Conservation (phyloP, 2,888 invertebrate genomes). For the Spisula subtruncata region DNA sequence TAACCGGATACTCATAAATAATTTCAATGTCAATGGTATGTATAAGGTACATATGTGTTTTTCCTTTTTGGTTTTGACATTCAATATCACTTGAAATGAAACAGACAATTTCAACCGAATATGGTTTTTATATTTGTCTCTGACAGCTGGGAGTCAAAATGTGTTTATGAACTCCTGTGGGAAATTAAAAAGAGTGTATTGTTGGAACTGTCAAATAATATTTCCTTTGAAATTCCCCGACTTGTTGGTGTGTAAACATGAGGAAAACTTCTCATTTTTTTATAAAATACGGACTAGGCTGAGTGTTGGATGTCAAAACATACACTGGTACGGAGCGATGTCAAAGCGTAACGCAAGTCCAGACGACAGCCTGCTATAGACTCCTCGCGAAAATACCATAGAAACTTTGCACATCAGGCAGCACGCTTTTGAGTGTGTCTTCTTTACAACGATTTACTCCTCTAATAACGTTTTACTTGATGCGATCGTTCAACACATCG, state of each 20-base stretch:
- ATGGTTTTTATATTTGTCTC: background rate
- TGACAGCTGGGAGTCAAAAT: background rate
- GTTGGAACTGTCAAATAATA: slow-evolving; percentile 5
- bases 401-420: too few relatives aligned
- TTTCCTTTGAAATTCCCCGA: background rate
- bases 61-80: background rate
- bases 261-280: background rate
- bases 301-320: background rate
- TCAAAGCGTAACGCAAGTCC: too few relatives aligned
- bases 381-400: too few relatives aligned
- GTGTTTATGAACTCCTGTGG: slow-evolving; percentile 3
- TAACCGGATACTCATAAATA: too few relatives aligned
- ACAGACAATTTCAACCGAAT: background rate
- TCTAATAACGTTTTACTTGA: too few relatives aligned
- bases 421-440: too few relatives aligned
- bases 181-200: slow-evolving; percentile 12
- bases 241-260: slow-evolving; percentile 57
- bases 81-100: background rate
- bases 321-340: too few relatives aligned
- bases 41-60: background rate
- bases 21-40: background rate
- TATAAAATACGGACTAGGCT: background rate
- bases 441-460: too few relatives aligned
- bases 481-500: too few relatives aligned
- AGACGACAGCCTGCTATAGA: too few relatives aligned